A percentile compares a stretch with the other conserved stretches of the same genome.
Evolutionary conservation across 35 echinoderm and acorn worm species (phyloP).

Genomic region (Apostichopus japonicus): DNA sequence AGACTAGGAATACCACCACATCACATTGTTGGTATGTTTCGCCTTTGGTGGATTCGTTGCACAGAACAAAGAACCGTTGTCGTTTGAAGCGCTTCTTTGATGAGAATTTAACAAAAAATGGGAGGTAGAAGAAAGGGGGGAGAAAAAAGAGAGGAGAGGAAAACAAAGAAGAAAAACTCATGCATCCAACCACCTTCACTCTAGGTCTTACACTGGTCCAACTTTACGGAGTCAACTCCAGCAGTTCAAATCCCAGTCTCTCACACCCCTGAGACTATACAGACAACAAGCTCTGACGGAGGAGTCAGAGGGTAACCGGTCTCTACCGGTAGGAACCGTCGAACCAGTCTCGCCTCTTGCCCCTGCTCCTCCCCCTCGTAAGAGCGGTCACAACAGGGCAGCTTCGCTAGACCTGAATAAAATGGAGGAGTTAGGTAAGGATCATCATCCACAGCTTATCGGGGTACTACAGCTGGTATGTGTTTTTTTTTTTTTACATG

Average conservation of each 20-base stretch:
- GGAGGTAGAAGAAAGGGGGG: too few relatives aligned
- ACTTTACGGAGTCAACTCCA: constrained; percentile 47
- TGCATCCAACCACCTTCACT: constrained; percentile 1
- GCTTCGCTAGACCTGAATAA: constrained; percentile 40
- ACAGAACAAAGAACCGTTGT: too few relatives aligned
- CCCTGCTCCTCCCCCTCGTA: constrained; percentile 60
- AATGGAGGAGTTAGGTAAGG: constrained; percentile 51
- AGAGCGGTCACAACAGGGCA: constrained; percentile 54
- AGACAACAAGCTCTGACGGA: constrained; percentile 40
- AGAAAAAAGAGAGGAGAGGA: too few relatives aligned
- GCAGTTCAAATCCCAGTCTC: constrained; percentile 25
- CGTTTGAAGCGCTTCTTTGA: too few relatives aligned
- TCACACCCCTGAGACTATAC: constrained; percentile 12
- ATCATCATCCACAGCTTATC: too few relatives aligned
- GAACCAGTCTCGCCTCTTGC: constrained; percentile 29
- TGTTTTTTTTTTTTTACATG: too few relatives aligned
- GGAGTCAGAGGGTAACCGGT: constrained; percentile 45
- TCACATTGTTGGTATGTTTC: too few relatives aligned
- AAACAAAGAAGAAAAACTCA: background rate
- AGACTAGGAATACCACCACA: too few relatives aligned
- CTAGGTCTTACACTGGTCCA: constrained; percentile 56
- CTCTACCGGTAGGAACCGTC: constrained; percentile 31
- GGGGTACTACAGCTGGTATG: too few relatives aligned
- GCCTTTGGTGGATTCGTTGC: too few relatives aligned
- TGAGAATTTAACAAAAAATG: too few relatives aligned